These are phyloP conservation scores for Drosophila nr. perissopoda DNA, from an alignment of 2,888 invertebrate genomes.

Conservation along the genomic window DNA sequence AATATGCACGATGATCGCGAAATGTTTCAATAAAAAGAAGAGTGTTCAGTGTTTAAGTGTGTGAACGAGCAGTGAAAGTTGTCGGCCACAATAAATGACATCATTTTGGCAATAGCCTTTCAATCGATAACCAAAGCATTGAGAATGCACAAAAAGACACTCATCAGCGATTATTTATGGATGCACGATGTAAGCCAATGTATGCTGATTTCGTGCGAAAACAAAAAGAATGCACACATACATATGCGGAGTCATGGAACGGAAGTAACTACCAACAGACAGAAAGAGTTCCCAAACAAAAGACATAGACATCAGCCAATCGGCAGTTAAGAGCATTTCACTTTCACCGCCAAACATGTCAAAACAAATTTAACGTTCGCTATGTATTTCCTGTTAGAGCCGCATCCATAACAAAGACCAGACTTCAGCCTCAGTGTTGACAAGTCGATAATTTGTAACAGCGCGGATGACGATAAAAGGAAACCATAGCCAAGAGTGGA, in stretches of 20 bases:
- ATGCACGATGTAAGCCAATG: slow-evolving; percentile 42
- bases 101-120: slow-evolving; percentile 70
- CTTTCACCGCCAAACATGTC: slow-evolving; percentile 82
- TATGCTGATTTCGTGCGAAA: slow-evolving; percentile 51
- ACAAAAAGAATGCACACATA: slow-evolving; percentile 60
- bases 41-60: slow-evolving; percentile 30
- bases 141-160: slow-evolving; percentile 20
- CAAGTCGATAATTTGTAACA: slow-evolving; percentile 69
- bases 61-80: slow-evolving; percentile 72
- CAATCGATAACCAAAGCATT: slow-evolving; percentile 47
- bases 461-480: slow-evolving; percentile 63
- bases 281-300: slow-evolving; percentile 26
- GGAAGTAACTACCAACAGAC: slow-evolving; percentile 50
- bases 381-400: slow-evolving; percentile 70
- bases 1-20: slow-evolving; percentile 50
- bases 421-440: slow-evolving; percentile 39
- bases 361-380: slow-evolving; percentile 73
- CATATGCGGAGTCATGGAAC: slow-evolving; percentile 51
- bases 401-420: slow-evolving; percentile 52
- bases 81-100: slow-evolving; percentile 71
- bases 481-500: slow-evolving; percentile 44
- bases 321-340: slow-evolving; percentile 68
- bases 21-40: slow-evolving; percentile 15
- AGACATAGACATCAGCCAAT: slow-evolving; percentile 38
- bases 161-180: slow-evolving; percentile 16